phyloP scores from a whole-genome alignment of 2,113 vertebrate genomes.

The Corythoichthys intestinalis region DNA sequence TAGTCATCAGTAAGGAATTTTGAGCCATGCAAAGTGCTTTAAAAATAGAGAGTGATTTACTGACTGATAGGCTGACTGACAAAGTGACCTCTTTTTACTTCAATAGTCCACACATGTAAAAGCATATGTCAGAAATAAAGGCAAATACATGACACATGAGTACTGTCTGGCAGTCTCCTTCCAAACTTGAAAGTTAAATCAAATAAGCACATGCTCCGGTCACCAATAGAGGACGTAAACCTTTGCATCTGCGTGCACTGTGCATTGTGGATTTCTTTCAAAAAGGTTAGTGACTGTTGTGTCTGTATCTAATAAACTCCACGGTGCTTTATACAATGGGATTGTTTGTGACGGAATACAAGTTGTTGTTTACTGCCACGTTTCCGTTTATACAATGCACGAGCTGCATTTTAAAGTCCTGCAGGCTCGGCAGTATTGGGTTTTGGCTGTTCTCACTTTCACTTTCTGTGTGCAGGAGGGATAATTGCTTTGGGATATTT shows the following conservation, averaged over 20 bases:
- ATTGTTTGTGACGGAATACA: constrained; percentile 26
- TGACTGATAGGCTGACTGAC: constrained; percentile 4
- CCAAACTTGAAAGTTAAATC: background rate
- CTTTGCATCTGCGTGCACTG: background rate
- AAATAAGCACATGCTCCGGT: background rate
- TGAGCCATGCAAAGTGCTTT: constrained; percentile 5
- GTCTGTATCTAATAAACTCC: constrained; percentile 32
- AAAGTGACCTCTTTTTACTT: constrained; percentile 17
- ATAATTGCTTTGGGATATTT: constrained; percentile 47
- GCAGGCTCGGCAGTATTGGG: constrained; percentile 7
- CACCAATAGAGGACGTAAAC: background rate
- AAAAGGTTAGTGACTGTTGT: constrained; percentile 19
- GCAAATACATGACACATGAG: constrained; percentile 14
- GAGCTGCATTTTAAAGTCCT: constrained; percentile 29
- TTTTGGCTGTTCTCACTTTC: constrained; percentile 42
- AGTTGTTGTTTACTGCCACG: constrained; percentile 20
- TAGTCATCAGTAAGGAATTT: constrained; percentile 1
- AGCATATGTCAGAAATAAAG: background rate
- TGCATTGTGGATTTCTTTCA: constrained; percentile 6
- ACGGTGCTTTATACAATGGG: constrained; percentile 12
- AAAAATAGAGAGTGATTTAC: constrained; percentile 4
- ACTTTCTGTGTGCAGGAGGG: constrained; percentile 22
- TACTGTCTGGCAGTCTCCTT: background rate
- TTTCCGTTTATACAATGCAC: constrained; percentile 35
- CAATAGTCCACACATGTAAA: constrained; percentile 18